Evolutionary conservation across 1,140 invertebrate species (phyloP).

Genomic region (Bombus affinis): DNA sequence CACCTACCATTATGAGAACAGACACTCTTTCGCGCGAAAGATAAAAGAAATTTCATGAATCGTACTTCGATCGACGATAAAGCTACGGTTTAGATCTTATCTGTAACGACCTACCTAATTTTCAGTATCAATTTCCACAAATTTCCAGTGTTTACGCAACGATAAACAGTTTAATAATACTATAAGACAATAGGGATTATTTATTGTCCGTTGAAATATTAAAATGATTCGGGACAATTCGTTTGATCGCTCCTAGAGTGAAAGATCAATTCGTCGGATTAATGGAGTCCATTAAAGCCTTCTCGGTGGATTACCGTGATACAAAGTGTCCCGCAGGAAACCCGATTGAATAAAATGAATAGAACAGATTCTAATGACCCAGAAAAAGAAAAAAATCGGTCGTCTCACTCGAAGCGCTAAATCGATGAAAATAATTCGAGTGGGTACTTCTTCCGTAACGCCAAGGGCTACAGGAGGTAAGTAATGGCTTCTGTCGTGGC

Average conservation of each 20-base stretch:
- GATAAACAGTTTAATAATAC: background rate
- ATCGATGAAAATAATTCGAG: conserved; percentile 72
- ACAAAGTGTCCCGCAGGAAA: conserved; percentile 12
- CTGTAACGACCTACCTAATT: background rate
- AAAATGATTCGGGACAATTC: background rate
- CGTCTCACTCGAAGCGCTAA: conserved; percentile 39
- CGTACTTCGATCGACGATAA: too few relatives aligned
- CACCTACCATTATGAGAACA: too few relatives aligned
- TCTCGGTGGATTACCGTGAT: conserved; percentile 35
- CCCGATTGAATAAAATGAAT: conserved; percentile 17
- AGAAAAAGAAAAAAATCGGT: background rate
- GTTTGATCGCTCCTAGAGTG: conserved; percentile 13
- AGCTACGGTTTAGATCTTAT: too few relatives aligned
- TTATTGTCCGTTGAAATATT: conserved; percentile 9
- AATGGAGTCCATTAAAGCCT: conserved; percentile 40
- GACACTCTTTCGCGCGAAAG: too few relatives aligned
- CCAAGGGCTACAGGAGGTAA: conserved; percentile 60
- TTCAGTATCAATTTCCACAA: background rate
- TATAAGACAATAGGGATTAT: background rate
- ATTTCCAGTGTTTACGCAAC: background rate
- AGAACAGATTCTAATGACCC: conserved; percentile 42
- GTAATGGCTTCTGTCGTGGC: conserved; percentile 75
- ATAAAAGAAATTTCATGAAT: too few relatives aligned
- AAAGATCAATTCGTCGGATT: conserved; percentile 38
- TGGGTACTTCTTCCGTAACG: conserved; percentile 59